Conservation (phyloP, 2,113 vertebrate species). For the Colinus virginianus region DNA sequence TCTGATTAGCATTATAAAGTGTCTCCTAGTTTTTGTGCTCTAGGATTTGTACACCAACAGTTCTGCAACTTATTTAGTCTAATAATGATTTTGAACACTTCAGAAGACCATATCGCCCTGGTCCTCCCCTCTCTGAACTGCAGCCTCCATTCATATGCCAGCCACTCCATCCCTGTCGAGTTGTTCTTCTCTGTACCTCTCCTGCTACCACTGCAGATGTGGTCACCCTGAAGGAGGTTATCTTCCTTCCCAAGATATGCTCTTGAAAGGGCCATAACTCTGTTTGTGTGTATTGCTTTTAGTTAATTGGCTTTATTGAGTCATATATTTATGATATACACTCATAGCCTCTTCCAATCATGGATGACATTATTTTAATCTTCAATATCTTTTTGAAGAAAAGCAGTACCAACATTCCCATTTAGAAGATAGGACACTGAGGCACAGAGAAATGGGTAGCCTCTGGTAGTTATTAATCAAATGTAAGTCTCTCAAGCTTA, state of each 20-base stretch:
- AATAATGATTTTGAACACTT: neutral
- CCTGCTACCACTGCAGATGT: neutral
- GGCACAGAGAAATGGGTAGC: neutral
- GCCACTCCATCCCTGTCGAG: neutral
- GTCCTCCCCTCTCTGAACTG: neutral
- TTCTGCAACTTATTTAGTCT: neutral
- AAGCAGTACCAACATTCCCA: neutral
- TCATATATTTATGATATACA: neutral
- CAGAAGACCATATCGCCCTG: neutral
- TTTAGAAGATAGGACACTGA: neutral
- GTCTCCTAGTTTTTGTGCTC: neutral
- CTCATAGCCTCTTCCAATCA: neutral
- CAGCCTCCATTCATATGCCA: neutral
- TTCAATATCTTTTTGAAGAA: neutral
- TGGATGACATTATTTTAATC: neutral
- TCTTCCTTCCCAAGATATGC: neutral
- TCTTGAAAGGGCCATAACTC: slow-evolving; percentile 7
- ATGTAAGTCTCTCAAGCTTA: slow-evolving; percentile 13
- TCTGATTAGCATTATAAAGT: neutral
- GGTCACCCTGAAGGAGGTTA: neutral
- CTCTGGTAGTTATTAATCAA: neutral
- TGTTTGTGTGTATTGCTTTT: neutral
- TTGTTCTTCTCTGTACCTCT: neutral
- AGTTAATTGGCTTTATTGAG: slow-evolving; percentile 11
- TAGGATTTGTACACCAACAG: neutral